These are phyloP conservation scores for Coenobita brevimanus DNA, from an alignment of 1,140 invertebrate genomes.

Conservation along the genomic window DNA sequence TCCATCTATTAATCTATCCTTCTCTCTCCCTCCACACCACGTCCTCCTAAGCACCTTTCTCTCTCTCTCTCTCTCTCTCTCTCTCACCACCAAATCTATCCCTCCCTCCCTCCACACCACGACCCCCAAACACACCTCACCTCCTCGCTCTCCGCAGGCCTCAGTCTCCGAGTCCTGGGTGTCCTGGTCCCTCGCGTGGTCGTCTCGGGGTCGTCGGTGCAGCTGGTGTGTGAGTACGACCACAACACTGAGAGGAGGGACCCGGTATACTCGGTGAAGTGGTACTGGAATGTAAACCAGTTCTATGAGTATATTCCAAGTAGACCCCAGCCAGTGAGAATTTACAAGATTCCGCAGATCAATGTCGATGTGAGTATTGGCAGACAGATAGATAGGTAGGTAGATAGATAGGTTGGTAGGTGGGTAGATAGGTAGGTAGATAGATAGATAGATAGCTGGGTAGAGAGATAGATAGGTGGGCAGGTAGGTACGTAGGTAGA, in stretches of 20 bases:
- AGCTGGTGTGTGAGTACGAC: slow-evolving; percentile 24
- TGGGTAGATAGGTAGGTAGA: too few relatives aligned
- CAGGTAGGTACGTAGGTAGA: too few relatives aligned
- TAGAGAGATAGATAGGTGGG: too few relatives aligned
- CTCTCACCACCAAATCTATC: too few relatives aligned
- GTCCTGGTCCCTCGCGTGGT: slow-evolving; percentile 18
- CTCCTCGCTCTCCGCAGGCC: not conserved
- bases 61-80: slow-evolving; percentile 8
- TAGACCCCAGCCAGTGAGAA: not conserved
- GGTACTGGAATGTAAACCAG: slow-evolving; percentile 26
- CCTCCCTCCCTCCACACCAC: not conserved
- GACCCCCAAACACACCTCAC: not conserved
- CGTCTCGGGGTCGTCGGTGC: slow-evolving; percentile 10
- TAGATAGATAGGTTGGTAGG: too few relatives aligned
- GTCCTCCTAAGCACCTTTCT: not conserved
- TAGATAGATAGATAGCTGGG: too few relatives aligned
- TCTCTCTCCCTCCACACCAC: too few relatives aligned
- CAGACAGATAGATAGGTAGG: too few relatives aligned
- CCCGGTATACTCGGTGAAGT: not conserved
- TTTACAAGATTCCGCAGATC: slow-evolving; percentile 10
- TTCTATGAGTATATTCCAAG: slow-evolving; percentile 30
- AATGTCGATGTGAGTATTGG: slow-evolving; percentile 20
- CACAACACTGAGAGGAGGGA: slow-evolving; percentile 4
- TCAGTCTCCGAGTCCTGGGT: not conserved
- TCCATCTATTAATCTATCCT: too few relatives aligned